Conservation (phyloP, 2,797 vertebrate genomes). For the Bucorvus abyssinicus region DNA sequence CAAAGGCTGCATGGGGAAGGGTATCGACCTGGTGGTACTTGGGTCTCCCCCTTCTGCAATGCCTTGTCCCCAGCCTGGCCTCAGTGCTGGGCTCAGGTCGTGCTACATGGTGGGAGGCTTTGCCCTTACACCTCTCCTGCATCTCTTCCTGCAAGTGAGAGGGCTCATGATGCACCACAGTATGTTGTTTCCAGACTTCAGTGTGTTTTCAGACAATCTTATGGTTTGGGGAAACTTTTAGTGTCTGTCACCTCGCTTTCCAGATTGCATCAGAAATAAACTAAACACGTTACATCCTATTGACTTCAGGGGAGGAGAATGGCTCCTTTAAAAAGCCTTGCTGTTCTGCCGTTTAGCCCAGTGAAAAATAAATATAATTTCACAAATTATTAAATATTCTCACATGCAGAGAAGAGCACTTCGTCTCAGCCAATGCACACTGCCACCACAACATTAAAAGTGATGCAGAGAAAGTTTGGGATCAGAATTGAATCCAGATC, state of each 20-base stretch:
- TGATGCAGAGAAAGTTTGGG: background rate
- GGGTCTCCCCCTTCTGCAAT: background rate
- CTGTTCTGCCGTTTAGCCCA: background rate
- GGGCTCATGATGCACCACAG: background rate
- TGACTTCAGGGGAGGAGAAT: background rate
- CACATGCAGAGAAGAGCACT: background rate
- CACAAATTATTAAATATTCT: background rate
- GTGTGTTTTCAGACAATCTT: background rate
- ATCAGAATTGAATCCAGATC: background rate
- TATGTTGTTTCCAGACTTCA: background rate
- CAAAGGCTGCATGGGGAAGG: background rate
- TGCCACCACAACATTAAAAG: background rate
- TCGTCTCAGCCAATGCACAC: background rate
- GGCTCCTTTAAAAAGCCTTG: background rate
- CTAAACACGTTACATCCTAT: background rate
- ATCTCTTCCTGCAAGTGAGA: background rate
- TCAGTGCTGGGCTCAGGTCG: accelerated
- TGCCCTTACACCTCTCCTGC: background rate
- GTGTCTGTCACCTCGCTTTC: background rate
- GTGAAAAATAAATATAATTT: background rate
- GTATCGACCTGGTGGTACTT: background rate
- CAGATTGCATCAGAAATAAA: background rate
- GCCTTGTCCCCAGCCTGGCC: no score
- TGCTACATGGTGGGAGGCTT: background rate
- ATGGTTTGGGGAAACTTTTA: background rate